Evolutionary conservation across 2,113 vertebrate genomes (phyloP), one percentile per base, ranked within the genome.

Genomic region (Leptobrachium ailaonicum): DNA sequence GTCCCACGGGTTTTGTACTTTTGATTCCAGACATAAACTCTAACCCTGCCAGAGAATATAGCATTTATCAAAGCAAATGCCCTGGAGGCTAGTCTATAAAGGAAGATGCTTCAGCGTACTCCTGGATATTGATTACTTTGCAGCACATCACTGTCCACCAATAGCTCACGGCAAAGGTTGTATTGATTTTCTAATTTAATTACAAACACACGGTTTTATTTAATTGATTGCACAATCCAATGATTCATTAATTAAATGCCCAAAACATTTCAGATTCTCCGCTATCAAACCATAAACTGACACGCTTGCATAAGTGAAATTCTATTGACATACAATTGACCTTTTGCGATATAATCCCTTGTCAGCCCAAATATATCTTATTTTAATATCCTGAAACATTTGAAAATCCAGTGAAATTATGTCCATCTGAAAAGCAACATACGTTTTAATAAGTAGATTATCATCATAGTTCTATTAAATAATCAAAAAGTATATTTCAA

Each of bases 191-290:
- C 41, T 50, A 73, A 67, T 73, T 73, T 63, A 73, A 73, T 66
- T 79, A 79, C 77, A 79, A 79, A 71, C 58, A 41, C 77, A 73
- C 67, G 70, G 47, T 58, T 74, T 73, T 72, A 73, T 79, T 73
- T 73, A 80, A 80, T 66, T 73, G 72, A 64, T 67, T 45, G 41
- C 8, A 41, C 67, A 67, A 80, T 80, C 72, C 63, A 79, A 41
- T 73, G 64, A 80, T 80, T 80, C 63, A 79, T 79, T 73, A 80
- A 80, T 68, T 71, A 60, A 74, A 41, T 73, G 50, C 62, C 58
- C 40, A 68, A 41, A 58, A 66, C 41, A 67, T 73, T 80, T 70
- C 41, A 54, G 44, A 66, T 77, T 66, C 40, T 60, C 4, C 44
- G 53, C 53, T 70, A 77, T 77, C 75, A 77, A 69, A 77, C 68